These are phyloP conservation scores for Heliconius cydno DNA, from an alignment of 2,888 invertebrate genomes.

Conservation along the genomic window DNA sequence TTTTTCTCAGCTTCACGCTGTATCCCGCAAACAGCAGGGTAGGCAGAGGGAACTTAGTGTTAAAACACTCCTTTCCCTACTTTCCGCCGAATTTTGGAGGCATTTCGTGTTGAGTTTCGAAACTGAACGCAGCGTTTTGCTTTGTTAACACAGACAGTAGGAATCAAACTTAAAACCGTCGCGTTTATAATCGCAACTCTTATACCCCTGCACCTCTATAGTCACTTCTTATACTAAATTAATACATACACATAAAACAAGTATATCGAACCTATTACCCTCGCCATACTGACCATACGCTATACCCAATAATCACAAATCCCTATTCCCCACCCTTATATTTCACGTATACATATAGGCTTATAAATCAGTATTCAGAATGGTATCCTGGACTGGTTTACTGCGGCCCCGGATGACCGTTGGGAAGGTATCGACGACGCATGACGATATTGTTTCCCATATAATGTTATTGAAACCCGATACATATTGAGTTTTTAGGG, in stretches of 20 bases:
- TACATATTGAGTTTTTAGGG: conserved; percentile 20
- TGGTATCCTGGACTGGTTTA: conserved; percentile 35
- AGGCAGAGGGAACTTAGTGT: not conserved
- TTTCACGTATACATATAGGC: conserved; percentile 36
- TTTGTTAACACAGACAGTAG: too few relatives aligned
- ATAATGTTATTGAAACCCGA: conserved; percentile 42
- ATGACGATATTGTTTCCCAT: conserved; percentile 42
- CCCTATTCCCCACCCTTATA: conserved; percentile 33
- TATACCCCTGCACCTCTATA: too few relatives aligned
- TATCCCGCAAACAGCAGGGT: not conserved
- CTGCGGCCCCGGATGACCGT: conserved; percentile 47
- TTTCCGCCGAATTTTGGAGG: too few relatives aligned
- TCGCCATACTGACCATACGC: not conserved
- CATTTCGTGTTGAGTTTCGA: too few relatives aligned
- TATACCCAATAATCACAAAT: not conserved
- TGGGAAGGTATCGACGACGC: conserved; percentile 32
- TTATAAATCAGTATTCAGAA: conserved; percentile 54
- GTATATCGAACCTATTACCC: not conserved
- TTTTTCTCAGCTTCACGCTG: not conserved
- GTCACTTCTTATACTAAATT: not conserved
- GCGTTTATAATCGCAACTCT: too few relatives aligned
- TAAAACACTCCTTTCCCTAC: not conserved
- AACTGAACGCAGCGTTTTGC: too few relatives aligned
- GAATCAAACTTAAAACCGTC: too few relatives aligned
- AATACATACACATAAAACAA: not conserved